These are phyloP conservation scores for Phanerotoma sp. DNA, from an alignment of 2,888 invertebrate species.

Conservation along the genomic window DNA sequence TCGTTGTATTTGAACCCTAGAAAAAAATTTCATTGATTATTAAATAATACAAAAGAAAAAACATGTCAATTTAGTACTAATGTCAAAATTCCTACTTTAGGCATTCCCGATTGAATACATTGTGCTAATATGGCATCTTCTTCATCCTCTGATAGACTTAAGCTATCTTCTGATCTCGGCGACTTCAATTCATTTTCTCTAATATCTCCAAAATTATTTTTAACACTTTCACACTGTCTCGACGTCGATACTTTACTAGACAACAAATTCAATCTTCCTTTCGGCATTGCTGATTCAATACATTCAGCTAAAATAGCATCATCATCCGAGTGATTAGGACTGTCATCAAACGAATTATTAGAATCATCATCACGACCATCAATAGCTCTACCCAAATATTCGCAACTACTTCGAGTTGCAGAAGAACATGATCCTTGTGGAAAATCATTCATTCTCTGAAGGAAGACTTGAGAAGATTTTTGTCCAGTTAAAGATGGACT, in stretches of 20 bases:
- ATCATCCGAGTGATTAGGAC: conserved; percentile 66
- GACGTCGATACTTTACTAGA: conserved; percentile 23
- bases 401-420: background rate
- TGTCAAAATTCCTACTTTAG: conserved; percentile 57
- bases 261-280: conserved; percentile 42
- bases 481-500: conserved; percentile 14
- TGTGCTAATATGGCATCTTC: conserved; percentile 67
- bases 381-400: background rate
- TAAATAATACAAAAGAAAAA: background rate
- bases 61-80: background rate
- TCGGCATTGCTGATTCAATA: conserved; percentile 66
- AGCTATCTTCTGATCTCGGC: conserved; percentile 62
- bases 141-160: conserved; percentile 61
- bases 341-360: conserved; percentile 61
- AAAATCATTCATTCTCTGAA: conserved; percentile 3
- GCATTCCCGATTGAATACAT: conserved; percentile 67
- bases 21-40: background rate
- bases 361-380: conserved; percentile 9
- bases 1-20: conserved; percentile 8
- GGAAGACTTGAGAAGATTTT: conserved; percentile 4
- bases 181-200: conserved; percentile 20
- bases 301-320: conserved; percentile 68
- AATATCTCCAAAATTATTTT: conserved; percentile 17
- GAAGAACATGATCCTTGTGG: conserved; percentile 7
- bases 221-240: conserved; percentile 15